Conservation (phyloP, 2,113 vertebrate species). For the Struthio camelus region DNA sequence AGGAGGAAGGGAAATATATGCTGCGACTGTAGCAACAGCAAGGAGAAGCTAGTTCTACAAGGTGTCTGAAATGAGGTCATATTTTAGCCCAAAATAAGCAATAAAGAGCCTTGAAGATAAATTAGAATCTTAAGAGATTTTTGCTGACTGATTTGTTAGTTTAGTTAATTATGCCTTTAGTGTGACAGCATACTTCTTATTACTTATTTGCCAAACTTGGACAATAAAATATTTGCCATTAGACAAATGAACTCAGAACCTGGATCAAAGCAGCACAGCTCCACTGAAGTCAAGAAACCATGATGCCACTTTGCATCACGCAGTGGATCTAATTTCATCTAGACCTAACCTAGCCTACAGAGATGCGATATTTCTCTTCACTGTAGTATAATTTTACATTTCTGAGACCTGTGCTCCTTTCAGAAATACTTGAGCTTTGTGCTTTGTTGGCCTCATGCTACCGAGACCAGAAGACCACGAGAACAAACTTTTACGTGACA, state of each 20-base stretch:
- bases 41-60: neutral
- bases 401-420: neutral
- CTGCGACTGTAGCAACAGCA: neutral
- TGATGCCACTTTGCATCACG: neutral
- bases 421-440: neutral
- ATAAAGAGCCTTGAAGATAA: neutral
- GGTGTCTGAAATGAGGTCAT: neutral
- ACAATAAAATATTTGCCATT: neutral
- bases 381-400: neutral
- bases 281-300: neutral
- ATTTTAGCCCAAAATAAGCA: neutral
- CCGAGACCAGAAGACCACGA: neutral
- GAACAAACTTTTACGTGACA: neutral
- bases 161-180: neutral
- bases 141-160: neutral
- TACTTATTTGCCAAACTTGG: neutral
- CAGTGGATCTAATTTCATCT: too few relatives aligned
- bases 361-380: neutral
- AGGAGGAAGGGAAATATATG: neutral
- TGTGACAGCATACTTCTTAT: neutral
- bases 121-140: neutral
- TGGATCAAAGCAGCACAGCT: neutral
- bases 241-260: neutral
- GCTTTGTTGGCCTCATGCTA: neutral
- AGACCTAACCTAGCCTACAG: neutral